Base-by-base conservation (phyloP, 2,797 vertebrate genomes). In the Coregonus sp. region DNA sequence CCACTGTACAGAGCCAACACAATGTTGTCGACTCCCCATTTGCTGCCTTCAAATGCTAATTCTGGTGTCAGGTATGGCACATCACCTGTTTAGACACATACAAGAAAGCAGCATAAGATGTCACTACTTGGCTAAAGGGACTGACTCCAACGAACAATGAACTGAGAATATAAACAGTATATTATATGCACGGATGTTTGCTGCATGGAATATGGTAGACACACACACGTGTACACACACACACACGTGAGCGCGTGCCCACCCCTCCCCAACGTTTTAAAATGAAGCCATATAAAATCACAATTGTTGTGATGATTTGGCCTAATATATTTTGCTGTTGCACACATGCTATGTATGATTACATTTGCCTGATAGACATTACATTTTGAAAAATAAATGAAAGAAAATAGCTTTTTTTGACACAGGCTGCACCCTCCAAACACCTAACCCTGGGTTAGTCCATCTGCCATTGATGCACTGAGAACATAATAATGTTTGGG, bases 1-100 rank as follows among this genome's bases (percentile, higher is more conserved):
- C 98, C 98, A 0, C 97, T 99, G 91, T 99, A 99, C 35, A 99
- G 84, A 0, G 97, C 97, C 90, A 99, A 72, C 54, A 98, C 98
- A 0, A 98, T 97, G 70, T 96, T 96, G 70, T 96, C 96, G 2
- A 99, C 96, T 0, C 82, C 96, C 1, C 74, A 0, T 0, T 96
- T 97, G 65, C 95, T 97, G 88, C 95, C 96, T 85, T 97, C 82
- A 33, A 99, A 99, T 0, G 97, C 90, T 40, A 85, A 91, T n/a
- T 93, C 92, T 0, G 95, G 96, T 1, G 81, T 85, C 78, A 99
- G 93, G 71, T 92, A 95, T 0, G 90, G 80, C 47, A 96, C 93
- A 0, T 95, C 95, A 75, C 96, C 98, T 99, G 82, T 40, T 25
- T 25, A 51, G 33, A 63, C 61, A 25, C 16, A 76, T 25, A 61